A percentile compares a stretch with the other conserved stretches of the same genome.
These are phyloP conservation scores for Rhincodon typus DNA, from an alignment of 2,797 vertebrate species.

Conservation along the genomic window DNA sequence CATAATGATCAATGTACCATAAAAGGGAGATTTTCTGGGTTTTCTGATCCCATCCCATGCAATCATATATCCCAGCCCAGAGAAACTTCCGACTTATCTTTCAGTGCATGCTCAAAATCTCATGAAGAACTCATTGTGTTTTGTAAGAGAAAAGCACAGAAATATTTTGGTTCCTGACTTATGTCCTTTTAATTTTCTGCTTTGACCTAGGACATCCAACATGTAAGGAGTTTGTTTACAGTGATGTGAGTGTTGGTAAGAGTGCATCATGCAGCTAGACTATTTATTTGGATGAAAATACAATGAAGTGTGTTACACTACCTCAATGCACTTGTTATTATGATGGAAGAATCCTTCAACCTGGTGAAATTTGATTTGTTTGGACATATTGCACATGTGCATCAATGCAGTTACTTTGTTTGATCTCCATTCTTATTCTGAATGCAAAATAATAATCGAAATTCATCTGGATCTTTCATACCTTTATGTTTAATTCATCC, in stretches of 20 bases:
- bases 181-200: not conserved
- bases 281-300: constrained; percentile 83
- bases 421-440: not conserved
- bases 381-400: too few species aligned
- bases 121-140: too few species aligned
- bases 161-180: not conserved
- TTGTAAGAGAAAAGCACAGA: not conserved
- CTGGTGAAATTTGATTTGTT: too few species aligned
- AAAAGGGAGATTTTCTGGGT: not conserved
- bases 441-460: not conserved
- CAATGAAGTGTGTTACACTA: constrained; percentile 56
- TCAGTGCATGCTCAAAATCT: not conserved
- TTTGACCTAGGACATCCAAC: not conserved
- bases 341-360: constrained; percentile 8
- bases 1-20: not conserved
- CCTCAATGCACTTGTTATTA: constrained; percentile 26
- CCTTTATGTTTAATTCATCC: not conserved
- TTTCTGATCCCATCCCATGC: not conserved
- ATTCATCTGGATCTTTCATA: not conserved
- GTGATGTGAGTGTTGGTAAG: too few species aligned
- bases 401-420: not conserved
- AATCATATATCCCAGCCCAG: not conserved
- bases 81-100: not conserved
- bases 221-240: not conserved
- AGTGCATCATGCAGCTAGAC: too few species aligned